These are phyloP conservation scores for Carpatolechia fugitivella DNA, from an alignment of 2,888 invertebrate genomes.

Conservation along the genomic window DNA sequence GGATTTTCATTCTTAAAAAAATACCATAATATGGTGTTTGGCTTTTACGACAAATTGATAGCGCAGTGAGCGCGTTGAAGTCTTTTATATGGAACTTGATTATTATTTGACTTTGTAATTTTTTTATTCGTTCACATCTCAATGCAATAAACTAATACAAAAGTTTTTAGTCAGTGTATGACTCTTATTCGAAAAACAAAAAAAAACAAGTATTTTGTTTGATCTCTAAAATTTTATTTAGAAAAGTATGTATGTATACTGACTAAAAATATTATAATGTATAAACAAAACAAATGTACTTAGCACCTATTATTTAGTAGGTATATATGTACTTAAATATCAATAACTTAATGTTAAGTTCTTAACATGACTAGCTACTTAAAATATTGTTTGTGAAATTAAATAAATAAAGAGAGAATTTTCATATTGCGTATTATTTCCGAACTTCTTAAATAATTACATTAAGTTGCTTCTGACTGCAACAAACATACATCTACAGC, in stretches of 20 bases:
- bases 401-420: conserved; percentile 65
- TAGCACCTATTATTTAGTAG: conserved; percentile 48
- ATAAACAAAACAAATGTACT: conserved; percentile 37
- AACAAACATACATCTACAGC: no score
- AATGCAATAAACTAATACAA: background rate
- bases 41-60: no score
- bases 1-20: no score
- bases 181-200: background rate
- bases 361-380: conserved; percentile 59
- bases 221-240: no score
- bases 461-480: no score
- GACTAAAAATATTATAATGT: conserved; percentile 11
- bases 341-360: conserved; percentile 54
- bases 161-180: background rate
- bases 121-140: no score
- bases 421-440: conserved; percentile 30
- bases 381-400: conserved; percentile 65
- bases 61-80: background rate
- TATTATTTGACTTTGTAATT: no score
- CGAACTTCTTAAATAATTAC: background rate
- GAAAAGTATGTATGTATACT: no score
- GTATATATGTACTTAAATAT: conserved; percentile 36
- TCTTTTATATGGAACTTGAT: background rate
- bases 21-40: background rate
- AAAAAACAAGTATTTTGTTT: no score